These are phyloP conservation scores for Aurelia aurita DNA, from an alignment of 30 jellyfish, hydroid and myxozoan species.

Conservation along the genomic window DNA sequence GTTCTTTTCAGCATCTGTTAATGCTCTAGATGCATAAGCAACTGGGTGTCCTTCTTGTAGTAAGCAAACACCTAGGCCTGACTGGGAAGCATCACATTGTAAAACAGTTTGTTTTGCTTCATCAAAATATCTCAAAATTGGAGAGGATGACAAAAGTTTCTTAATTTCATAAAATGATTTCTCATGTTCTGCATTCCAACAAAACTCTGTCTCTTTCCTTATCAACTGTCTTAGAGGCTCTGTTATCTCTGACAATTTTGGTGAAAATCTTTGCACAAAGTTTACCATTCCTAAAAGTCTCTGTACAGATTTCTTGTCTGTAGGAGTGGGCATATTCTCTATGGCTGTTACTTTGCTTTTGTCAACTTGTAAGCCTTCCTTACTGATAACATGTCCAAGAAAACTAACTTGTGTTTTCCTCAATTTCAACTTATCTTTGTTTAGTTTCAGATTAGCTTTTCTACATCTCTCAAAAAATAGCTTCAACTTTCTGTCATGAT, in stretches of 20 bases:
- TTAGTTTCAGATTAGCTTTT: constrained; percentile 19
- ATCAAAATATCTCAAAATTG: constrained; percentile 46
- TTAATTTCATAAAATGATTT: constrained; percentile 21
- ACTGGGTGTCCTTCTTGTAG: constrained; percentile 71
- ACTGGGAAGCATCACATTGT: constrained; percentile 42
- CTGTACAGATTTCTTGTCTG: constrained; percentile 10
- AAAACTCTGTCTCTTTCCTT: constrained; percentile 25
- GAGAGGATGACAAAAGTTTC: constrained; percentile 14
- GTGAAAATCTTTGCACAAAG: constrained; percentile 22
- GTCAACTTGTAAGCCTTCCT: constrained; percentile 25
- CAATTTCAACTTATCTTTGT: constrained; percentile 17
- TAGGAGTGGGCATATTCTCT: constrained; percentile 26
- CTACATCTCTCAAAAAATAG: constrained; percentile 5
- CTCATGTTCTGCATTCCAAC: constrained; percentile 51
- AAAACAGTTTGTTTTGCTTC: constrained; percentile 13
- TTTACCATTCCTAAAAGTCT: constrained; percentile 47
- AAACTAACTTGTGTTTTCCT: constrained; percentile 7
- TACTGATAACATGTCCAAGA: constrained; percentile 11
- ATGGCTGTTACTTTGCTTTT: constrained; percentile 16
- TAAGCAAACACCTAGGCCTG: constrained; percentile 41
- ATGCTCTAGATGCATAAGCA: constrained; percentile 40
- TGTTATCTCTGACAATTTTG: constrained; percentile 15
- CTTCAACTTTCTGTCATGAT: constrained; percentile 39
- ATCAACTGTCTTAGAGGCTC: constrained; percentile 35
- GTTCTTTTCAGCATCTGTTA: constrained; percentile 42